phyloP scores from a whole-genome alignment of 2,113 vertebrate species.

The Paramisgurnus dabryanus region DNA sequence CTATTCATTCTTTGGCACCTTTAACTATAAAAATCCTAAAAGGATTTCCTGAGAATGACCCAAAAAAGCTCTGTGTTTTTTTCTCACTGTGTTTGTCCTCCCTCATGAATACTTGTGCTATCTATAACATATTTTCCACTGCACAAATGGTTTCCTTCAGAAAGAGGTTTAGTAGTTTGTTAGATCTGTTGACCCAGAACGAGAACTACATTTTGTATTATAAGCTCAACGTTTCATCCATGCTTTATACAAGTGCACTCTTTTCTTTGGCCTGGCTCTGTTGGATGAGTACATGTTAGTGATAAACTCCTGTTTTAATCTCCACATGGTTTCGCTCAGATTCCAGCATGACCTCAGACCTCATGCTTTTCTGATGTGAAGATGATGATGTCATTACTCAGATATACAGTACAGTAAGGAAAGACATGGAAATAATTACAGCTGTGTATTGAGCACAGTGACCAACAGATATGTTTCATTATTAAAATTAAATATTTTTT shows the following conservation, averaged over 20 bases:
- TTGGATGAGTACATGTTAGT: slow-evolving; percentile 33
- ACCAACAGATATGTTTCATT: too few relatives aligned
- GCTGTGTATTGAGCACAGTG: too few relatives aligned
- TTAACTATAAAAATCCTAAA: neutral
- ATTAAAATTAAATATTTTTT: too few relatives aligned
- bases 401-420: slow-evolving; percentile 58
- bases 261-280: slow-evolving; percentile 2
- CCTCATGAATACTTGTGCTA: slow-evolving; percentile 15
- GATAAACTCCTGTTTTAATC: slow-evolving; percentile 51
- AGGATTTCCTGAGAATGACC: neutral
- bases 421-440: neutral
- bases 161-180: neutral
- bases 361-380: slow-evolving; percentile 65
- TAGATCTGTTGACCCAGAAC: slow-evolving; percentile 31
- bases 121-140: slow-evolving; percentile 21
- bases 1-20: too few relatives aligned
- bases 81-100: neutral
- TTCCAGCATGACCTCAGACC: slow-evolving; percentile 13
- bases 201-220: slow-evolving; percentile 10
- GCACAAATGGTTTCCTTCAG: slow-evolving; percentile 23
- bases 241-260: neutral
- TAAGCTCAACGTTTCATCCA: slow-evolving; percentile 13
- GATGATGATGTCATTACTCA: slow-evolving; percentile 72
- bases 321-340: neutral
- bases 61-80: neutral